These are phyloP conservation scores for Gymnocheta viridis DNA, from an alignment of 2,888 invertebrate genomes.

Conservation along the genomic window DNA sequence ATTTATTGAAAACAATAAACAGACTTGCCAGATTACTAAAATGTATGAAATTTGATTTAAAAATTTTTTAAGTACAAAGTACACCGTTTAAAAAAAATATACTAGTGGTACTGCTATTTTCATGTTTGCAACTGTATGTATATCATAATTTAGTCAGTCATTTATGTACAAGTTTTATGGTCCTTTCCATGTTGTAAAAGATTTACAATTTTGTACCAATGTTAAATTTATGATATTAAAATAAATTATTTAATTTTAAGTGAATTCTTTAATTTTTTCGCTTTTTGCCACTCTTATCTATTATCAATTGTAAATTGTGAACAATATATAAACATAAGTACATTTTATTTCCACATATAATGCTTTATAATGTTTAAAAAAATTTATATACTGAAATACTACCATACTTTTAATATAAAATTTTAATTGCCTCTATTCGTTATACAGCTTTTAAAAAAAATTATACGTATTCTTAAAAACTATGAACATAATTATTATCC, in stretches of 20 bases:
- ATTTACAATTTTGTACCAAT: too few species aligned
- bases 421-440: slow-evolving; percentile 26
- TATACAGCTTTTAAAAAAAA: slow-evolving; percentile 33
- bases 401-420: background rate
- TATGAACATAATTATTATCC: slow-evolving; percentile 36
- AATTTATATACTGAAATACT: slow-evolving; percentile 5
- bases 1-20: too few species aligned
- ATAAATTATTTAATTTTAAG: background rate
- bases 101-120: too few species aligned
- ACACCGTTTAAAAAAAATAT: too few species aligned
- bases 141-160: slow-evolving; percentile 19
- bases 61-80: too few species aligned
- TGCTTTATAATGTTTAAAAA: slow-evolving; percentile 31
- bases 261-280: background rate
- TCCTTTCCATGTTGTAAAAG: background rate
- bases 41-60: too few species aligned
- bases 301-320: slow-evolving; percentile 10
- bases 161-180: background rate
- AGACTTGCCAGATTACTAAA: too few species aligned
- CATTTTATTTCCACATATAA: slow-evolving; percentile 11
- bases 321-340: background rate
- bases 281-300: background rate
- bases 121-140: too few species aligned
- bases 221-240: background rate
- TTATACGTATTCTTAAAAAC: slow-evolving; percentile 7